Conservation (phyloP, 2,888 invertebrate genomes). For the Oligia strigilis region DNA sequence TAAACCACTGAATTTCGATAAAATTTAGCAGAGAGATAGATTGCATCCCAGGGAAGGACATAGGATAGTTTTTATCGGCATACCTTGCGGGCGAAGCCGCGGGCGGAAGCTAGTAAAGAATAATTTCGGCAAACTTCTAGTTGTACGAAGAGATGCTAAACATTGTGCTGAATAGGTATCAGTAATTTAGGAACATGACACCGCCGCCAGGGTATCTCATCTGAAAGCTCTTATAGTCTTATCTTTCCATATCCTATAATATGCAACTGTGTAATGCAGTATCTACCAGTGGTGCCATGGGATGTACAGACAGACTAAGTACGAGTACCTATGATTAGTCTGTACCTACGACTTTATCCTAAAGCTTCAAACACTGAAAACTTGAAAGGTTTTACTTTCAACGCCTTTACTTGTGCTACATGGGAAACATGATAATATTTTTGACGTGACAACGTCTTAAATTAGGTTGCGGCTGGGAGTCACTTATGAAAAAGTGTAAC, state of each 20-base stretch:
- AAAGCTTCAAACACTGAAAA: not conserved
- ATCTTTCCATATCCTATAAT: not conserved
- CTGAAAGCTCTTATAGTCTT: not conserved
- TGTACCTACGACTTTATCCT: not conserved
- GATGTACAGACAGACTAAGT: not conserved
- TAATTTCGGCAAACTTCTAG: too few species aligned
- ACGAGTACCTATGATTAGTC: not conserved
- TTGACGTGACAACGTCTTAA: too few species aligned
- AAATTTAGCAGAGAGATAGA: too few species aligned
- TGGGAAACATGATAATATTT: not conserved
- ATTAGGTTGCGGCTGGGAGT: too few species aligned
- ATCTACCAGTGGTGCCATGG: not conserved
- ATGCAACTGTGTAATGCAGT: not conserved
- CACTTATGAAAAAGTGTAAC: too few species aligned
- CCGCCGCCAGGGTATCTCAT: not conserved
- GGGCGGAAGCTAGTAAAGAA: not conserved
- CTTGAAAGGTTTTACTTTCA: not conserved
- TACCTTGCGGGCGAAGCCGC: too few species aligned
- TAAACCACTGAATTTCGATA: too few species aligned
- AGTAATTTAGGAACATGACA: not conserved
- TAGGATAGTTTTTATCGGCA: too few species aligned
- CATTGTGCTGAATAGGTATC: not conserved
- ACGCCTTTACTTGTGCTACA: not conserved
- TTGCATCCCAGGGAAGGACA: too few species aligned
- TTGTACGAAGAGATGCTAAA: not conserved